Evolutionary conservation across 2,113 vertebrate species (phyloP), one percentile per base, ranked within the genome.

Genomic region (Pyrgilauda ruficollis): DNA sequence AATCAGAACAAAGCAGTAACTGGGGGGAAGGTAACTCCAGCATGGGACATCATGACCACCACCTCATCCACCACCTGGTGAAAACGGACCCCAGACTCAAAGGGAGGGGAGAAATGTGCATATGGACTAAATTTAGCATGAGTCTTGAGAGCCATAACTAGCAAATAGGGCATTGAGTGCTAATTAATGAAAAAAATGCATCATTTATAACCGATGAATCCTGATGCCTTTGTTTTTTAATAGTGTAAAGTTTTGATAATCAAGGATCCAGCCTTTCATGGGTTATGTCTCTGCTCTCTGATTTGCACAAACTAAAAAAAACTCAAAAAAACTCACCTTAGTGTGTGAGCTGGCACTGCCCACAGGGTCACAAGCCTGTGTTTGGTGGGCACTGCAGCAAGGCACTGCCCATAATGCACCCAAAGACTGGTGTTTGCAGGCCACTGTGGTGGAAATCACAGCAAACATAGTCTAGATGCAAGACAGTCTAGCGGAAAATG

Each of bases 341-440:
- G 9, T 44, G 44, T 24, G 20, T 43, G 72, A 76, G 44, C 6
- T 59, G 37, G 14, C 26, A 31, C 31, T 43, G 31, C 37, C 44
- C 44, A 31, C 7, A 26, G 62, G 13, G 33, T 43, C 22, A 37
- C 31, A 14, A 49, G 9, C 9, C 35, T 1, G 2, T 0, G 0
- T 50, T 58, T 43, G 33, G 21, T 68, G 63, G 31, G 11, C 28
- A 55, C 33, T 49, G 3, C 37, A 77, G 41, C 30, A 49, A 77
- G 17, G 11, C 27, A 4, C 55, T 58, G 89, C 15, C 68, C 28
- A 11, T 16, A 53, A 53, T 5, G 5, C 27, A 22, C 2, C 6
- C 11, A 64, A 13, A 5, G 14, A 33, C 3, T 63, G 30, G 53
- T 41, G 35, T 85, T 52, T 52, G 37, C 19, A 56, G 72, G 13